Percentiles rank a stretch among this genome's conserved stretches.
These are phyloP conservation scores for Heliopora coerulea DNA, from an alignment of 92 coral and sea anemone genomes.

Conservation along the genomic window DNA sequence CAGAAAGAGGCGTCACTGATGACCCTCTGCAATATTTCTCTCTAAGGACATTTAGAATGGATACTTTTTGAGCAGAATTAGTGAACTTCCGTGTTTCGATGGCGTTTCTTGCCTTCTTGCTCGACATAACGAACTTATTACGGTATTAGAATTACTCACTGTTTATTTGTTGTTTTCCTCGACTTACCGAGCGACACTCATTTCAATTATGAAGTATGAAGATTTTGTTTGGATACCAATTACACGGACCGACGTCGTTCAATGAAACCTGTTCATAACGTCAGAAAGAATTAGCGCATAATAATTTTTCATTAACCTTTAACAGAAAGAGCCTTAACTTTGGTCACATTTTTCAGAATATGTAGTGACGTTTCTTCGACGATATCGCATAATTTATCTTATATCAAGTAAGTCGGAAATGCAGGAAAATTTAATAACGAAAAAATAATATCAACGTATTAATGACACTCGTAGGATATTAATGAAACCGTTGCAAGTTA, in stretches of 20 bases:
- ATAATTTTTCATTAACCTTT: neutral
- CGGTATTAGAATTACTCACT: neutral
- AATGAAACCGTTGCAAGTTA: too few relatives aligned
- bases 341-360: too few relatives aligned
- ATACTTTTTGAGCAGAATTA: neutral
- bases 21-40: slow-evolving; percentile 16
- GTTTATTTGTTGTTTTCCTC: neutral
- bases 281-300: neutral
- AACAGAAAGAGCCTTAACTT: too few relatives aligned
- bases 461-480: too few relatives aligned
- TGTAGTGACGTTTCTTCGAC: too few relatives aligned
- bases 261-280: neutral
- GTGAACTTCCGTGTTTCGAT: neutral
- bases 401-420: too few relatives aligned
- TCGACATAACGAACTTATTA: neutral
- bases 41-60: neutral
- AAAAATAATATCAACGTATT: too few relatives aligned
- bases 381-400: too few relatives aligned
- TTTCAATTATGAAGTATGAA: slow-evolving; percentile 6
- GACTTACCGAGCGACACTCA: slow-evolving; percentile 20
- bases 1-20: neutral
- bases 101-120: neutral
- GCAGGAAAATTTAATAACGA: too few relatives aligned
- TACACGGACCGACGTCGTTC: neutral
- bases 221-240: slow-evolving; percentile 21